These are phyloP conservation scores for Ganaspis sp. DNA, from an alignment of 1,140 invertebrate genomes.

Conservation along the genomic window DNA sequence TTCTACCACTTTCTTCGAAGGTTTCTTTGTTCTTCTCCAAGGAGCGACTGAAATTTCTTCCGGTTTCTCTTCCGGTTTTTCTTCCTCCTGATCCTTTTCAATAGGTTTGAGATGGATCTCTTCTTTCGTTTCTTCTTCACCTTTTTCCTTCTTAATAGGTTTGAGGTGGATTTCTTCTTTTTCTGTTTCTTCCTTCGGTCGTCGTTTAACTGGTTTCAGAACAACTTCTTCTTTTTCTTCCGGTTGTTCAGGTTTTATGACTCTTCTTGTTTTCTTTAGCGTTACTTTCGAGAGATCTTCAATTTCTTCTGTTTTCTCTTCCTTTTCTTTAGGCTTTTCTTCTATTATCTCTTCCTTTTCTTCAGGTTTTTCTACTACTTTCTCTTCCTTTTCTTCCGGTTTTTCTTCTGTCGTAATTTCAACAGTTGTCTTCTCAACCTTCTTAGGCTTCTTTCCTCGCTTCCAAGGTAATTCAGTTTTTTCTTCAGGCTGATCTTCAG, in stretches of 20 bases:
- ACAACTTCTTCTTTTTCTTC: slow-evolving; percentile 33
- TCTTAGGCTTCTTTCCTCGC: slow-evolving; percentile 64
- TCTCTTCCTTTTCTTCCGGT: slow-evolving; percentile 48
- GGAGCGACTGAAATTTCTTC: slow-evolving; percentile 58
- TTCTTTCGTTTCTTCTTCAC: slow-evolving; percentile 47
- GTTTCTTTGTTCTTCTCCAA: slow-evolving; percentile 67
- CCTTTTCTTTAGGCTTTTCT: slow-evolving; percentile 29
- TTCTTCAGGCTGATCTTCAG: slow-evolving; percentile 73
- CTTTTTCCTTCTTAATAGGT: slow-evolving; percentile 63
- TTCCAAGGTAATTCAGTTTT: slow-evolving; percentile 68
- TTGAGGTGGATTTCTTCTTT: slow-evolving; percentile 65
- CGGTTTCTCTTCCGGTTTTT: slow-evolving; percentile 52
- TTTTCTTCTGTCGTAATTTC: slow-evolving; percentile 3
- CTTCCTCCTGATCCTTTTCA: neutral
- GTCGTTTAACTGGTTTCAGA: slow-evolving; percentile 26
- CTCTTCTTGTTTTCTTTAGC: slow-evolving; percentile 67
- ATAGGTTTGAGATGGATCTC: neutral
- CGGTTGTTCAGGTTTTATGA: slow-evolving; percentile 54
- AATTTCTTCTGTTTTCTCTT: slow-evolving; percentile 54
- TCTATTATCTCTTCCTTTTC: slow-evolving; percentile 44
- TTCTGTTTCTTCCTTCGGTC: slow-evolving; percentile 38
- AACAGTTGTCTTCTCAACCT: slow-evolving; percentile 7
- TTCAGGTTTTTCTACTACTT: slow-evolving; percentile 57
- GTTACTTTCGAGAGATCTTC: slow-evolving; percentile 59
- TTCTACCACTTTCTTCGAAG: slow-evolving; percentile 67